Evolutionary conservation across 2,888 invertebrate species (phyloP).

Genomic region (Pyrochroa serraticornis): DNA sequence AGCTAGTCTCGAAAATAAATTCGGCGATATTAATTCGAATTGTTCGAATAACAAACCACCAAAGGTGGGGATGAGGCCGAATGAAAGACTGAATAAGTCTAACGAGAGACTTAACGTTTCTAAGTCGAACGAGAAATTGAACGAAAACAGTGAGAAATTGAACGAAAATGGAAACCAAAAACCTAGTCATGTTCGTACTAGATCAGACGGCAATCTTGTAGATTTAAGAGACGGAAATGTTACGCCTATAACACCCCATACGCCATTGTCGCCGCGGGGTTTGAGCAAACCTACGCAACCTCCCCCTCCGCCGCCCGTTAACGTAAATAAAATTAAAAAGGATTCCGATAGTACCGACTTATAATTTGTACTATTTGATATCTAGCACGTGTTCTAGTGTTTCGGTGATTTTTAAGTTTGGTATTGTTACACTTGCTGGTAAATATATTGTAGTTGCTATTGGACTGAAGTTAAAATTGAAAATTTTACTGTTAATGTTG

Average conservation of each 20-base stretch:
- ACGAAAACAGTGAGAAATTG: slow-evolving; percentile 37
- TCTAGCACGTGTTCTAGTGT: slow-evolving; percentile 33
- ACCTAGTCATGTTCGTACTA: slow-evolving; percentile 55
- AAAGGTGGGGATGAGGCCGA: slow-evolving; percentile 29
- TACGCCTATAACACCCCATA: slow-evolving; percentile 34
- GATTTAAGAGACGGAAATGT: slow-evolving; percentile 41
- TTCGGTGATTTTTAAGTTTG: slow-evolving; percentile 36
- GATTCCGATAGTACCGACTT: slow-evolving; percentile 54
- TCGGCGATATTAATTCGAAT: slow-evolving; percentile 47
- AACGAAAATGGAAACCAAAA: slow-evolving; percentile 50
- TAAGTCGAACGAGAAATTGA: slow-evolving; percentile 40
- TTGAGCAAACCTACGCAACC: slow-evolving; percentile 57
- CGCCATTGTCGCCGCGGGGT: slow-evolving; percentile 51
- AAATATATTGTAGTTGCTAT: slow-evolving; percentile 26
- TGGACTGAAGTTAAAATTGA: slow-evolving; percentile 37
- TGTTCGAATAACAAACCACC: background rate
- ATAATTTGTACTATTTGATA: slow-evolving; percentile 37
- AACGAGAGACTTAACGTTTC: slow-evolving; percentile 29
- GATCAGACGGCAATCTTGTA: slow-evolving; percentile 57
- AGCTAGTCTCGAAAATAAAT: slow-evolving; percentile 44
- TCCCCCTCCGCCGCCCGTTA: slow-evolving; percentile 56
- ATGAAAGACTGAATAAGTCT: slow-evolving; percentile 22
- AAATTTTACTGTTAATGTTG: slow-evolving; percentile 33
- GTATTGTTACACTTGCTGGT: slow-evolving; percentile 21
- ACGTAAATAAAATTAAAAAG: slow-evolving; percentile 30